These are phyloP conservation scores for Dicyrtomina minuta DNA, from an alignment of 2,888 invertebrate genomes.

Conservation along the genomic window DNA sequence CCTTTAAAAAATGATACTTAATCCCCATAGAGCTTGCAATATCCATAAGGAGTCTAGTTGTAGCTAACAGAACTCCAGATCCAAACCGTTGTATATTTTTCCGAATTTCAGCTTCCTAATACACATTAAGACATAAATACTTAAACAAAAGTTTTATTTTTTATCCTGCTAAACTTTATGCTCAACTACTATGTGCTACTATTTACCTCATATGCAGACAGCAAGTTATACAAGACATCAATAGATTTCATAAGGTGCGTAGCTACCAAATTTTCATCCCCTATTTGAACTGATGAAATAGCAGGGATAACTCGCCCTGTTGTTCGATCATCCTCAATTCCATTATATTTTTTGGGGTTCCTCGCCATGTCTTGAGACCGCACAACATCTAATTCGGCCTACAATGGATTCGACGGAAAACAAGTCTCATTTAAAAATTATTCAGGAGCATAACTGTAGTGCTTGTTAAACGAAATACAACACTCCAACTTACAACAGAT, in stretches of 20 bases:
- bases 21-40: background rate
- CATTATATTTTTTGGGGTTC: constrained; percentile 17
- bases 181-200: no score
- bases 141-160: no score
- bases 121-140: background rate
- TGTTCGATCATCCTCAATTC: constrained; percentile 12
- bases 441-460: background rate
- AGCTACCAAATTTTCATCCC: constrained; percentile 14
- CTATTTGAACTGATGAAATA: constrained; percentile 10
- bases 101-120: background rate
- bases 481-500: constrained; percentile 18
- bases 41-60: background rate
- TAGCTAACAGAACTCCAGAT: background rate
- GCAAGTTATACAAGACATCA: constrained; percentile 18
- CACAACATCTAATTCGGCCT: constrained; percentile 15
- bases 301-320: constrained; percentile 18
- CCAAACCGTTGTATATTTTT: background rate
- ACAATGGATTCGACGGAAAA: background rate
- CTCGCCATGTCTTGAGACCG: constrained; percentile 13
- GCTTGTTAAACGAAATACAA: no score
- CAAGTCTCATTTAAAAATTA: background rate
- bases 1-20: constrained; percentile 7
- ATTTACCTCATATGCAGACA: background rate
- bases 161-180: no score
- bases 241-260: constrained; percentile 8